Base-by-base conservation (phyloP, 2,888 invertebrate species). In the Stenoptilia bipunctidactyla region DNA sequence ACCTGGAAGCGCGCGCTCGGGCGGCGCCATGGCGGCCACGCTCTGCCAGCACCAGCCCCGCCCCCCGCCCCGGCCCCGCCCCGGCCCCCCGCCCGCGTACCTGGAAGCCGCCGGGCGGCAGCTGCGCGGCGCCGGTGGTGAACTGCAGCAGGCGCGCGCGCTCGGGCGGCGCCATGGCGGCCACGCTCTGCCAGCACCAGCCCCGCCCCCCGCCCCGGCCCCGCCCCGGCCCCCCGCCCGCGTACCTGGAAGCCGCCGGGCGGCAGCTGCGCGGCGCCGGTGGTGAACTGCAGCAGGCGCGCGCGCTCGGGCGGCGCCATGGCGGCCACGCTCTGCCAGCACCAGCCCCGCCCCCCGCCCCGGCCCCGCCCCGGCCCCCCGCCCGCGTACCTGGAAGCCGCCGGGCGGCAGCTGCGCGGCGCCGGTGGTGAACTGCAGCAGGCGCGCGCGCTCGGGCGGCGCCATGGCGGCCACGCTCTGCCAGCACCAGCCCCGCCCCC, bases 261-360 rank as follows among this genome's bases (percentile, higher is more conserved):
- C 40, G 79, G 97, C 61, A 97, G 86, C 75, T 96, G 95, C 30
- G 94, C 92, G 72, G 94, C 95, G 43, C 97, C 96, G 0, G 96
- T 97, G 30, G 94, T 93, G 71, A 97, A 97, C 82, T 97, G 97
- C 57, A 96, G 84, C 55, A 97, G 85, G 33, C 96, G 83, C 1
- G 96, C 96, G 89, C 97, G 94, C 85, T 97, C 96, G 66, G 96
- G 73, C 89, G 92, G 43, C 92, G 92, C 92, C 64, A 96, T 94
- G 69, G 92, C 55, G 90, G 90, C 93, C 93, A 66, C 90, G 91
- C 93, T 93, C 0, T 93, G 52, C 35, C 92, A 90, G 55, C 90
- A 90, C 94, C 93, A 66, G 90, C 91, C 92, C 39, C 95, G 85
- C 25, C 94, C 90, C 47, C 93, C 88, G 59, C 92, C 92, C 2